Evolutionary conservation across 2,113 vertebrate genomes (phyloP).

Genomic region (cattle (Bos taurus)): ARS-UCD2.0 NC_037355.1:2423501-2424000

Average conservation of each 20-base stretch:
- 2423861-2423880: background rate
- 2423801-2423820: background rate
- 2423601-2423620: too few species aligned
- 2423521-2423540: background rate
- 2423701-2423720: background rate
- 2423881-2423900: background rate
- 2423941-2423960: background rate
- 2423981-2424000: background rate
- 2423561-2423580: background rate
- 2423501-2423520: background rate
- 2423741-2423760: background rate
- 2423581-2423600: background rate
- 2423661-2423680: background rate
- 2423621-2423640: background rate
- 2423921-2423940: background rate
- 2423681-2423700: background rate
- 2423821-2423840: background rate
- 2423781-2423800: background rate
- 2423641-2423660: background rate
- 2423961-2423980: fast-evolving
- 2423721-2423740: background rate
- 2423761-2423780: too few species aligned
- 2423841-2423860: background rate
- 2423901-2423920: background rate
- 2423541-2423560: background rate